A percentile compares a stretch with the other conserved stretches of the same genome.
These are phyloP conservation scores for Noctua fimbriata DNA, from an alignment of 2,888 invertebrate genomes.

Conservation along the genomic window DNA sequence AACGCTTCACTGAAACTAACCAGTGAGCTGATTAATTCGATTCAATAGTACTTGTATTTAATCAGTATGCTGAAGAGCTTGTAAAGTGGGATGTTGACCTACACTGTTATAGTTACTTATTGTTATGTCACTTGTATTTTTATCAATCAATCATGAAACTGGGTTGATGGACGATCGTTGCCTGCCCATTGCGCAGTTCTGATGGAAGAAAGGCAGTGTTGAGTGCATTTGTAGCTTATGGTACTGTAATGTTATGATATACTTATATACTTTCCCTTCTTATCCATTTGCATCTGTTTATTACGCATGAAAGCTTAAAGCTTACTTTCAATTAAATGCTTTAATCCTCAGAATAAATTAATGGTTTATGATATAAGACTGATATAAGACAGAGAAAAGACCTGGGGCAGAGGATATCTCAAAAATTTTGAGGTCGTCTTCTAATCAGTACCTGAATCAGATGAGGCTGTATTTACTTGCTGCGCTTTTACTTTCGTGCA, in stretches of 20 bases:
- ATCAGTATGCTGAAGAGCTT: conserved; percentile 23
- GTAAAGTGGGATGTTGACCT: conserved; percentile 39
- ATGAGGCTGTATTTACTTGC: neutral
- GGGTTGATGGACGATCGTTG: conserved; percentile 50
- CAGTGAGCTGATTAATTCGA: conserved; percentile 39
- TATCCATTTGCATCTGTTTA: conserved; percentile 5
- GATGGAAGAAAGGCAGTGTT: conserved; percentile 33
- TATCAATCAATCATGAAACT: conserved; percentile 59
- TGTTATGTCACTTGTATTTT: conserved; percentile 49
- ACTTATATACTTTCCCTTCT: conserved; percentile 28
- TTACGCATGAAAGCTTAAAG: neutral
- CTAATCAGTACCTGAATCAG: neutral
- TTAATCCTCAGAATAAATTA: neutral
- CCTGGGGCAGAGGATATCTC: neutral
- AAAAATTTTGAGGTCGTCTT: neutral
- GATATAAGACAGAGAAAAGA: neutral
- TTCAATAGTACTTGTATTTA: conserved; percentile 14
- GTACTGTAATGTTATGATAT: neutral
- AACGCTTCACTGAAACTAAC: conserved; percentile 40
- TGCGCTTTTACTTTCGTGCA: too few relatives aligned
- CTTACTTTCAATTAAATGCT: neutral
- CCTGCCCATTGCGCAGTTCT: conserved; percentile 35
- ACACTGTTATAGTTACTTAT: conserved; percentile 23
- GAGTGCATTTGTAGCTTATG: conserved; percentile 39
- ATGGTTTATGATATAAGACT: neutral